Evolutionary conservation across 2,113 vertebrate genomes (phyloP), one percentile per base, ranked within the genome.

Genomic region (Elephas maximus): DNA sequence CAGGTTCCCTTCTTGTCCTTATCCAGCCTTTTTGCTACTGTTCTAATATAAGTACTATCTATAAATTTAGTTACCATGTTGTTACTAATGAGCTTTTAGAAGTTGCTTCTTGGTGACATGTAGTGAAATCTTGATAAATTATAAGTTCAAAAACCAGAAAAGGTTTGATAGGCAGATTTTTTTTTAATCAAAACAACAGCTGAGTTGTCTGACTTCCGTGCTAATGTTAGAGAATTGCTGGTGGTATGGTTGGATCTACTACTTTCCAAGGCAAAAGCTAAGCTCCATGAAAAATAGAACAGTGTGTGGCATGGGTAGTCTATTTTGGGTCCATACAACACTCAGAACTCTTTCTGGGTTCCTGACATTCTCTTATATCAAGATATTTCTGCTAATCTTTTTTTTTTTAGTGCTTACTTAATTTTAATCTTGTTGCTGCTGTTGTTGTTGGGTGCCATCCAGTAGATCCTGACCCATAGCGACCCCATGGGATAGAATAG

Each of bases 81-180:
- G 23, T 69, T 77, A n/a, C 17, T 80, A 2, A n/a, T 45, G 26
- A 74, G 67, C 37, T 79, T 80, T 88, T 90, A 41, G 88, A 90
- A 93, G 33, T 33, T 53, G 14, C 4, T 69, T 93, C 67, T 87
- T 88, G 37, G 17, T 92, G 51, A 78, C 30, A 44, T 24, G 18
- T 30, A 79, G n/a, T 78, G 84, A 88, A 95, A 89, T 15, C 53
- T 90, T 74, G 65, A 51, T 90, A 73, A 84, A 88, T 11, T 45
- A 2, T 26, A 88, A 84, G 21, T 92, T 95, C 8, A 48, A 90
- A 96, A 96, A 53, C 28, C 67, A 51, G 24, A 83, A 57, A 37
- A 24, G 8, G 4, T 77, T 37, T 17, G 15, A 30, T 3, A 63
- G 17, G 33, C 73, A 37, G 26, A 60, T 79, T 81, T 21, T 10